Conservation (phyloP, 2,888 invertebrate genomes). For the Leucophora obtusa region DNA sequence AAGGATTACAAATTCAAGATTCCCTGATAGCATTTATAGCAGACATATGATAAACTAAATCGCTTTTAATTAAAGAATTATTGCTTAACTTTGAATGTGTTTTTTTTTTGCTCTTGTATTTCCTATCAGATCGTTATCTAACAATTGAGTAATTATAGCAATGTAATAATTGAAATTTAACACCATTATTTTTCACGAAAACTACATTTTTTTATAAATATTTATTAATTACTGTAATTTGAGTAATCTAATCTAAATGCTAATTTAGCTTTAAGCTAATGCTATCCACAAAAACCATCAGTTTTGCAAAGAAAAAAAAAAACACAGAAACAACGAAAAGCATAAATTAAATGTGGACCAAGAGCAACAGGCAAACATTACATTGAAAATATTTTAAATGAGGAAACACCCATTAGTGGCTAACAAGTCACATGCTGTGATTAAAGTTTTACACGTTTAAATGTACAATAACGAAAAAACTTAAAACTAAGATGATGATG, state of each 20-base stretch:
- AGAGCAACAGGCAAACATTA: constrained; percentile 25
- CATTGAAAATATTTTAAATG: constrained; percentile 50
- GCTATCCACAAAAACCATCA: constrained; percentile 3
- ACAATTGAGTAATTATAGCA: constrained; percentile 32
- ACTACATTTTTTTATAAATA: constrained; percentile 16
- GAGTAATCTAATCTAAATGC: constrained; percentile 63
- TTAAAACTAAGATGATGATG: not conserved
- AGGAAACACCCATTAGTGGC: constrained; percentile 62
- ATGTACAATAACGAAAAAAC: constrained; percentile 12
- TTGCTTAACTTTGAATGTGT: too few species aligned
- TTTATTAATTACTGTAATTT: constrained; percentile 60
- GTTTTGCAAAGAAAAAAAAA: constrained; percentile 8
- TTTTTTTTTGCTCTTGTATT: not conserved
- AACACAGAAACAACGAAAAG: constrained; percentile 16
- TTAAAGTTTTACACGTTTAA: constrained; percentile 58
- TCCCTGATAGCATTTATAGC: too few species aligned
- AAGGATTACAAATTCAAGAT: too few species aligned
- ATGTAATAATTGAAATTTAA: constrained; percentile 42
- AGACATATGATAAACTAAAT: too few species aligned
- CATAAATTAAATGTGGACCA: constrained; percentile 58
- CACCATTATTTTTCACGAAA: constrained; percentile 39
- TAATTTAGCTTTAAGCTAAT: constrained; percentile 55
- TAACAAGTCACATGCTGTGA: constrained; percentile 61
- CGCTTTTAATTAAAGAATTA: too few species aligned
- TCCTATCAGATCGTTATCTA: not conserved